Conservation (phyloP, 2,797 vertebrate genomes). For the Phoxinus dragarum region DNA sequence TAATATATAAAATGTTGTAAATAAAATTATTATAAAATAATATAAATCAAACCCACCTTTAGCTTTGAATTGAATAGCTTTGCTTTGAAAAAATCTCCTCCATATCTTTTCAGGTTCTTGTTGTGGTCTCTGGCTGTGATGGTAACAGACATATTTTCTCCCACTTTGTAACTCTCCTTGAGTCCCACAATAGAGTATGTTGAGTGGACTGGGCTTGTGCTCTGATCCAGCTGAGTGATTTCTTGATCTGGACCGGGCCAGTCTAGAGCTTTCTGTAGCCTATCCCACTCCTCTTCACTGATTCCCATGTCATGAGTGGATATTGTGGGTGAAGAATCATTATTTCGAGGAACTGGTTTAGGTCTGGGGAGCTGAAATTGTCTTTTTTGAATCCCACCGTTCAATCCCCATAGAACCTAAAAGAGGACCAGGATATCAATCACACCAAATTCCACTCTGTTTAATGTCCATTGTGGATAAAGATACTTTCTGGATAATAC, state of each 20-base stretch:
- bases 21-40: no score
- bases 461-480: no score
- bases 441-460: no score
- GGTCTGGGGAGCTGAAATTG: not conserved
- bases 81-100: no score
- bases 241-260: constrained; percentile 34
- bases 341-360: not conserved
- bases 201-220: constrained; percentile 31
- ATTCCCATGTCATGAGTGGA: not conserved
- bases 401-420: no score
- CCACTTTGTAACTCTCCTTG: not conserved
- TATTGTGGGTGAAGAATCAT: not conserved
- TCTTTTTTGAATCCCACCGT: no score
- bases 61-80: no score
- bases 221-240: not conserved
- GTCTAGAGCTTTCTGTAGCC: constrained; percentile 18
- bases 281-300: constrained; percentile 22
- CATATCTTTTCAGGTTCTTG: no score
- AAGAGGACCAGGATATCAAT: no score
- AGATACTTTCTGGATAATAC: no score
- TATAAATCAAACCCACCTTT: no score
- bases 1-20: no score
- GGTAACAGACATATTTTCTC: constrained; percentile 16
- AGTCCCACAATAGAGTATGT: constrained; percentile 22
- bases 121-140: not conserved